These are phyloP conservation scores for Dipodomys ordii DNA, from an alignment of 2,113 vertebrate genomes.

Conservation along the genomic window DNA sequence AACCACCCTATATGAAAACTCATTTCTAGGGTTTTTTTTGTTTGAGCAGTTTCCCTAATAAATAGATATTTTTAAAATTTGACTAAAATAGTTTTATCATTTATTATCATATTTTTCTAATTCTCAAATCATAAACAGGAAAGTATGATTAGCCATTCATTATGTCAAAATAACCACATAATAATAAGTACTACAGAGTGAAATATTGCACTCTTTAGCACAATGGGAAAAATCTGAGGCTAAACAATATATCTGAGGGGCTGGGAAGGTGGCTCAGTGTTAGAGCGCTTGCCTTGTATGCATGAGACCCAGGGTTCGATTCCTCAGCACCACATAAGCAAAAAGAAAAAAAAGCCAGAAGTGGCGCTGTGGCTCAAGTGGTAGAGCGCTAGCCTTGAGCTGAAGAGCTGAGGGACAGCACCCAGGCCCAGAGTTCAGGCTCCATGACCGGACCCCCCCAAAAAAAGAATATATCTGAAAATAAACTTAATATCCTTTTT, in stretches of 20 bases:
- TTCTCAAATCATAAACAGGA: constrained; percentile 6
- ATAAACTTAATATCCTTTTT: constrained; percentile 27
- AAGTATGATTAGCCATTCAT: constrained; percentile 40
- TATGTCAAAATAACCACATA: background rate
- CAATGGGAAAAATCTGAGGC: background rate
- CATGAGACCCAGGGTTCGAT: too few relatives aligned
- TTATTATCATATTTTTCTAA: background rate
- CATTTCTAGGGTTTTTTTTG: constrained; percentile 40
- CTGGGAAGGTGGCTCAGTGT: too few relatives aligned
- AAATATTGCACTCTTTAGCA: too few relatives aligned
- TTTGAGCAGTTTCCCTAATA: constrained; percentile 5
- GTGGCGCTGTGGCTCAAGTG: too few relatives aligned
- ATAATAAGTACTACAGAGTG: background rate
- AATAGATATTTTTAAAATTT: constrained; percentile 55
- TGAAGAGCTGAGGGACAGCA: too few relatives aligned
- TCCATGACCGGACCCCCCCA: too few relatives aligned
- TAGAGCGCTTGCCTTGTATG: too few relatives aligned
- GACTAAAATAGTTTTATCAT: too few relatives aligned
- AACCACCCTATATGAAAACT: background rate
- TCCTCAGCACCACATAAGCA: too few relatives aligned
- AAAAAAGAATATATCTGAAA: background rate
- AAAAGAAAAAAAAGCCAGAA: too few relatives aligned
- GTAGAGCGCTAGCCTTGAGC: too few relatives aligned
- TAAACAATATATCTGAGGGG: background rate
- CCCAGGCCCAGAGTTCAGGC: too few relatives aligned